A percentile compares a stretch with the other conserved stretches of the same genome.
Evolutionary conservation across 2,888 invertebrate species (phyloP).

Genomic region (Rotaria macrura): DNA sequence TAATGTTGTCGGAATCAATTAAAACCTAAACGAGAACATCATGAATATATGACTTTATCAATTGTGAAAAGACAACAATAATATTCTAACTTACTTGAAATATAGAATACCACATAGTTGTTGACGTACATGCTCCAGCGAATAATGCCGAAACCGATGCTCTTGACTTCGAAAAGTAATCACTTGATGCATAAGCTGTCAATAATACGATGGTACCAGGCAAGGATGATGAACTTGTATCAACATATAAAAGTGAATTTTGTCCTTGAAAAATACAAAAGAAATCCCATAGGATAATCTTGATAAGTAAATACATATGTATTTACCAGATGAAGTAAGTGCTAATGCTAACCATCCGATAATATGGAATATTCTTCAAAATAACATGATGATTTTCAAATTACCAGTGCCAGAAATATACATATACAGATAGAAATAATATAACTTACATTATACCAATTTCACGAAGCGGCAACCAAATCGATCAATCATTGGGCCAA

Average conservation of each 20-base stretch:
- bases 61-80: no score
- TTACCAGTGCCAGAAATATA: no score
- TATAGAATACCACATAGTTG: not conserved
- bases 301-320: not conserved
- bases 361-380: not conserved
- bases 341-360: conserved; percentile 11
- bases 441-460: not conserved
- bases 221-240: not conserved
- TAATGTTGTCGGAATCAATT: not conserved
- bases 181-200: not conserved
- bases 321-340: not conserved
- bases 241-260: not conserved
- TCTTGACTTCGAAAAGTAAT: conserved; percentile 17
- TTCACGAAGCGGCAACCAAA: not conserved
- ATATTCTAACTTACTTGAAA: conserved; percentile 16
- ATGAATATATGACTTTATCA: not conserved
- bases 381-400: no score
- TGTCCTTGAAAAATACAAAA: not conserved
- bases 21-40: not conserved
- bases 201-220: not conserved
- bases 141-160: not conserved
- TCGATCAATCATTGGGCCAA: not conserved
- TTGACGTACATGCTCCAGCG: not conserved
- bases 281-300: not conserved
- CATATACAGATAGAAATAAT: not conserved